phyloP scores from a whole-genome alignment of 2,888 invertebrate species.

The Acutogordius australiensis region DNA sequence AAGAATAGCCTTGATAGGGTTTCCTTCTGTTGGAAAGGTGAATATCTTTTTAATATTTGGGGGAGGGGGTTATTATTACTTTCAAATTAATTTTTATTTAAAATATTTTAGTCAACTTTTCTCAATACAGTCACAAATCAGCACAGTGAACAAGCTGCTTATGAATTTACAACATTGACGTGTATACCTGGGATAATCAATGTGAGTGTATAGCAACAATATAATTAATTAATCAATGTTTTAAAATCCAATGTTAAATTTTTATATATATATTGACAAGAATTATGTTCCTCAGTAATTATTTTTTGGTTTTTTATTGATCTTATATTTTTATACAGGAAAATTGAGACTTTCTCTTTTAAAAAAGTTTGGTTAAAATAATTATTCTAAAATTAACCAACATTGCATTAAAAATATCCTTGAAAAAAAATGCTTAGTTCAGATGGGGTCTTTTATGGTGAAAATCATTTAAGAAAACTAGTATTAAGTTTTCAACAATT shows the following conservation, averaged over 20 bases:
- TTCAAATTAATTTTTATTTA: no score
- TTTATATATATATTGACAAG: neutral
- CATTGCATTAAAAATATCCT: no score
- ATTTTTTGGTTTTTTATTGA: neutral
- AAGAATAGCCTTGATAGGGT: conserved; percentile 78
- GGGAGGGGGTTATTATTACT: no score
- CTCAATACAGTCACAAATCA: conserved; percentile 77
- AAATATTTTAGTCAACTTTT: conserved; percentile 42
- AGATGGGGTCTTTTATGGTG: no score
- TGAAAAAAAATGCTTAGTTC: no score
- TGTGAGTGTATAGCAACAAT: neutral
- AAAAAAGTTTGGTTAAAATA: no score
- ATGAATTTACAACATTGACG: conserved; percentile 92
- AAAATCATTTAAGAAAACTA: no score
- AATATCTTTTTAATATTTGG: conserved; percentile 10
- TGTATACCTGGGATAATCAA: conserved; percentile 97
- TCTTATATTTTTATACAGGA: no score
- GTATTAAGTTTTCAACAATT: no score
- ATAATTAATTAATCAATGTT: neutral
- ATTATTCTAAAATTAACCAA: no score
- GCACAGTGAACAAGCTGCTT: conserved; percentile 77
- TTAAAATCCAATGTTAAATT: neutral
- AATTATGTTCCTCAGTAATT: conserved; percentile 3
- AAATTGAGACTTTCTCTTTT: no score
- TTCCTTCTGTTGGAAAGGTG: conserved; percentile 72